Percentiles rank a stretch among this genome's conserved stretches.
Conservation (phyloP, 2,113 vertebrate genomes). For the Odocoileus virginianus region DNA sequence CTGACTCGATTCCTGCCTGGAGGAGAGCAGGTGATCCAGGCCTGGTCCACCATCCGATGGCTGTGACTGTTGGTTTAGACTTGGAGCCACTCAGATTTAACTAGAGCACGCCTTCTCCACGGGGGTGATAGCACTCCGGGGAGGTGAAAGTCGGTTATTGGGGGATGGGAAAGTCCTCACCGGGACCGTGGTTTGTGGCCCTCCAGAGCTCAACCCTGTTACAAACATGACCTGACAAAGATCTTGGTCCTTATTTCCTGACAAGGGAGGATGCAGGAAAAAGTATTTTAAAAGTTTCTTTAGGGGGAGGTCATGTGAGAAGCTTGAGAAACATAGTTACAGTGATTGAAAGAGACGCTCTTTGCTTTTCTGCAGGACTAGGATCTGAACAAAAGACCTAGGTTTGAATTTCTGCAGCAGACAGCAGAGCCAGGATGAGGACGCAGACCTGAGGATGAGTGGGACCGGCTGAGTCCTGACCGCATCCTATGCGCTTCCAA, state of each 20-base stretch:
- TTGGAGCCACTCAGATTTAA: background rate
- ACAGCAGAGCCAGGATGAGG: background rate
- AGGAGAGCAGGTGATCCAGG: background rate
- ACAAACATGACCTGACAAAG: background rate
- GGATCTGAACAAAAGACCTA: background rate
- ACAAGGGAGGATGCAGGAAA: too few relatives aligned
- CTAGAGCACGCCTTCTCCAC: background rate
- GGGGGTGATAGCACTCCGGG: accelerated
- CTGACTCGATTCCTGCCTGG: background rate
- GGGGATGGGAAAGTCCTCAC: background rate
- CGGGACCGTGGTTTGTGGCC: background rate
- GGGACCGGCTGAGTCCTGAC: background rate
- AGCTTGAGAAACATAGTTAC: background rate
- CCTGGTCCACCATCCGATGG: background rate
- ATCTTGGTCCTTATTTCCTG: background rate
- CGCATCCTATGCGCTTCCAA: background rate
- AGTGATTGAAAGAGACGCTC: background rate
- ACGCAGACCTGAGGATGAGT: background rate
- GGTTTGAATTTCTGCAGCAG: background rate
- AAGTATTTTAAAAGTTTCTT: background rate
- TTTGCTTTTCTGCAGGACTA: background rate
- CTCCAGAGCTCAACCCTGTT: background rate
- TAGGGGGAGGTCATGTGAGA: background rate
- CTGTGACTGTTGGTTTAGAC: background rate
- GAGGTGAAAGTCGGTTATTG: background rate